These are phyloP conservation scores for Nymphalis polychloros DNA, from an alignment of 2,888 invertebrate species.

Conservation along the genomic window DNA sequence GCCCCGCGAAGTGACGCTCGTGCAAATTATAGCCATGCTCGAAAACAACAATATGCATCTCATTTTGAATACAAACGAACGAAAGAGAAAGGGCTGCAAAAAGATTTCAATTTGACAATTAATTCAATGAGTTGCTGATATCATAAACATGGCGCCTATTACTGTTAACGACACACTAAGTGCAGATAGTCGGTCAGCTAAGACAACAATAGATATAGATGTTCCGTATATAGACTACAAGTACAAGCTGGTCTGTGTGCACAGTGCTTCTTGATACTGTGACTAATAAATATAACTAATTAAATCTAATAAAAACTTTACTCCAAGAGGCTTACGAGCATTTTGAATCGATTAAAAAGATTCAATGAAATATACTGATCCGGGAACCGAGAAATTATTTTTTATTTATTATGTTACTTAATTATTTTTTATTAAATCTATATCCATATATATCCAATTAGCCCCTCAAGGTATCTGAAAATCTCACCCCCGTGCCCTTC, in stretches of 20 bases:
- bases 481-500: too few species aligned
- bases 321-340: too few species aligned
- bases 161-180: slow-evolving; percentile 15
- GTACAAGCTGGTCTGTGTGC: neutral
- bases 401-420: too few species aligned
- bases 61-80: neutral
- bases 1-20: slow-evolving; percentile 9
- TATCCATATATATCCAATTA: too few species aligned
- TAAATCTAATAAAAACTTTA: too few species aligned
- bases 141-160: slow-evolving; percentile 15
- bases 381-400: too few species aligned
- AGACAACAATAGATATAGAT: slow-evolving; percentile 1
- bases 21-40: slow-evolving; percentile 12
- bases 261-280: too few species aligned
- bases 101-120: neutral
- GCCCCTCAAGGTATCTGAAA: too few species aligned
- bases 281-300: too few species aligned
- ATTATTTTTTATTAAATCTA: too few species aligned
- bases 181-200: neutral
- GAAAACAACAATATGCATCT: slow-evolving; percentile 7
- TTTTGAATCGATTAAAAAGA: too few species aligned
- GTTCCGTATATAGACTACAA: neutral
- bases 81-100: neutral
- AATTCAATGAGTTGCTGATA: slow-evolving; percentile 1
- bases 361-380: too few species aligned